phyloP scores from a whole-genome alignment of 1,140 invertebrate species.

The Acromyrmex echinatior region DNA sequence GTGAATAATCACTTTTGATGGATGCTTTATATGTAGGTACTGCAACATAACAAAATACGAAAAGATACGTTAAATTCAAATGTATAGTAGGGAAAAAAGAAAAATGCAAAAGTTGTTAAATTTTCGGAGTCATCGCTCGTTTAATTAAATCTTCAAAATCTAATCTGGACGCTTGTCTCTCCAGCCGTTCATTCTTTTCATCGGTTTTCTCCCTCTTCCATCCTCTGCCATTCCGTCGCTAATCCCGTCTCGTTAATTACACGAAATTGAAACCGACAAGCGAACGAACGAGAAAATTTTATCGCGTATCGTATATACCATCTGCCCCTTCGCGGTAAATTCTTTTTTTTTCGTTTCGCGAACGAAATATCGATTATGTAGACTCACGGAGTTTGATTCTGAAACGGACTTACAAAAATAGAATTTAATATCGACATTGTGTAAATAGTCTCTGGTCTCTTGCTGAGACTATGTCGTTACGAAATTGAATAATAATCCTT shows the following conservation, averaged over 20 bases:
- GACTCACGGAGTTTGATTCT: not conserved
- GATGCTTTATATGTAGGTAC: not conserved
- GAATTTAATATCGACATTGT: constrained; percentile 64
- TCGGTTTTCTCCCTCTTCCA: constrained; percentile 1
- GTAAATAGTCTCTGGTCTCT: constrained; percentile 30
- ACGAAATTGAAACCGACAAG: constrained; percentile 41
- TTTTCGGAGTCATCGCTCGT: not conserved
- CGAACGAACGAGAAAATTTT: constrained; percentile 22
- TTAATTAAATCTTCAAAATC: constrained; percentile 44
- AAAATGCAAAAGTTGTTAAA: constrained; percentile 10
- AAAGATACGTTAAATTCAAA: not conserved
- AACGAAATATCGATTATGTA: constrained; percentile 13
- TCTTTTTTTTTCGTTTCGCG: not conserved
- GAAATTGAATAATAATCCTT: constrained; percentile 63
- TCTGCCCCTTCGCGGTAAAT: constrained; percentile 12
- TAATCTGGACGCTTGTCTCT: constrained; percentile 22
- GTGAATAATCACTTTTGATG: not conserved
- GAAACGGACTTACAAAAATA: constrained; percentile 41
- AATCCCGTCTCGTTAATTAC: constrained; percentile 61
- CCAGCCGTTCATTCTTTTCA: constrained; percentile 11
- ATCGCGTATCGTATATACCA: constrained; percentile 4
- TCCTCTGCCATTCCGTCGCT: not conserved
- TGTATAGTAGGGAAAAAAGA: not conserved
- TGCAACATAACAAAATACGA: not conserved
- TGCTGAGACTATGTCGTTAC: not conserved